Evolutionary conservation across 2,797 vertebrate genomes (phyloP).

Genomic region (Schizopygopsis malacanthus): DNA sequence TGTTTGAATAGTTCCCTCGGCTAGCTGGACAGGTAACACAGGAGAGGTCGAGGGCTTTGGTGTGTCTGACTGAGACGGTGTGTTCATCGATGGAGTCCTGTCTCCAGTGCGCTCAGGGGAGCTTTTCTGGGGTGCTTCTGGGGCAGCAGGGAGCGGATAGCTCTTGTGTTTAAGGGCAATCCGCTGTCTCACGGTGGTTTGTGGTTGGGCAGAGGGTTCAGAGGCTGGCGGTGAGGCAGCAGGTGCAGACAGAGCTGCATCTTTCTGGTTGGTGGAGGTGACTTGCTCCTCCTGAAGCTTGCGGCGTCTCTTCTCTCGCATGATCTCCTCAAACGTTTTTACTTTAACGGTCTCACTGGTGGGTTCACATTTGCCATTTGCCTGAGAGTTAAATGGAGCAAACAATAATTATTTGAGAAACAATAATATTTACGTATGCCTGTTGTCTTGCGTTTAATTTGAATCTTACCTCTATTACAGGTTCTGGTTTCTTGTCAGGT

Average conservation of each 20-base stretch:
- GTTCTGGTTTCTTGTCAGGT: conserved; percentile 59
- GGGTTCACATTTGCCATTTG: conserved; percentile 60
- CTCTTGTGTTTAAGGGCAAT: conserved; percentile 60
- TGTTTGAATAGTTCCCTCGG: conserved; percentile 4
- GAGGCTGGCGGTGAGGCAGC: conserved; percentile 24
- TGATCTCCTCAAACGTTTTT: conserved; percentile 88
- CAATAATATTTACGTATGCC: not conserved
- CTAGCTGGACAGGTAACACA: conserved; percentile 24
- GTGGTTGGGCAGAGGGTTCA: conserved; percentile 46
- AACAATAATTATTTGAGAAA: not conserved
- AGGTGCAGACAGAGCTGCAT: conserved; percentile 36
- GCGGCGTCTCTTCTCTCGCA: conserved; percentile 84
- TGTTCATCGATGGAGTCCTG: not conserved
- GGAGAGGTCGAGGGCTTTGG: not conserved
- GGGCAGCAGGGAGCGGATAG: conserved; percentile 27
- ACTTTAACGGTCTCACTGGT: conserved; percentile 74
- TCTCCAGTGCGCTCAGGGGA: conserved; percentile 33
- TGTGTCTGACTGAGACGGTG: not conserved
- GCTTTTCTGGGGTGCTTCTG: conserved; percentile 16
- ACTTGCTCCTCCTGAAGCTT: conserved; percentile 76
- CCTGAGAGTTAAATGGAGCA: conserved; percentile 42
- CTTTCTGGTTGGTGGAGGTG: conserved; percentile 51
- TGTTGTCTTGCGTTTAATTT: not conserved
- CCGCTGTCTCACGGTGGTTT: conserved; percentile 56
- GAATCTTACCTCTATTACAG: conserved; percentile 66